Base-by-base conservation (phyloP, 2,888 invertebrate species). In the Amphiduros pacificus region DNA sequence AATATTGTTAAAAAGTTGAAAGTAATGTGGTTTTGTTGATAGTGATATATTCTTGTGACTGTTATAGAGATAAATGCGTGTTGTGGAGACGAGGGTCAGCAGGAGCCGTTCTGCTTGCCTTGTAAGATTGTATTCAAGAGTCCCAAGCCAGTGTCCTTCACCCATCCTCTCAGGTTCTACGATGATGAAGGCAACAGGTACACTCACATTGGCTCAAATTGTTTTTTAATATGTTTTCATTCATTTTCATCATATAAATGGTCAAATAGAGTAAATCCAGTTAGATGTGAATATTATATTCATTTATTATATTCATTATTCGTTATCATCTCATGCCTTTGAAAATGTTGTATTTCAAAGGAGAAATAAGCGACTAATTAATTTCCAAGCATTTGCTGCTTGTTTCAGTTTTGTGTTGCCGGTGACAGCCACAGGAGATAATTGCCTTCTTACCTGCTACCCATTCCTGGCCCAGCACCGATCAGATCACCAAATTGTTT, bases 391-490 rank as follows among this genome's bases (percentile, higher is more conserved):
- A n/a, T 26, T 26, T 27, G 50, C 17, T 49, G n/a, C 55, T 41
- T n/a, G 36, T 41, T 59, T 50, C 65, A 79, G 77, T 22, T 81
- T 79, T 64, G 48, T 57, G 24, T 64, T 81, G 58, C 61, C 74
- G 60, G 75, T 82, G 48, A 76, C 78, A 6, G 81, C 78, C 14
- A 79, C 82, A 9, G 77, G 81, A 27, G 82, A 82, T 66, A 82
- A 82, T 68, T 79, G 80, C 58, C 69, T 83, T 17, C 64, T 82
- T 61, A 79, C 80, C 3, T 80, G 79, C 62, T 82, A 82, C 63
- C 78, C 79, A 1, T 82, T 82, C 73, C 64, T 82, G 52, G 78
- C 78, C 6, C 67, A 76, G 56, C 81, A 83, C 64, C 68, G 79
- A 41, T 69, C 72, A 29, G 82, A 82, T 62, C 78, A 81, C 63